phyloP scores from a whole-genome alignment of 2,797 vertebrate species.

The Todus mexicanus region DNA sequence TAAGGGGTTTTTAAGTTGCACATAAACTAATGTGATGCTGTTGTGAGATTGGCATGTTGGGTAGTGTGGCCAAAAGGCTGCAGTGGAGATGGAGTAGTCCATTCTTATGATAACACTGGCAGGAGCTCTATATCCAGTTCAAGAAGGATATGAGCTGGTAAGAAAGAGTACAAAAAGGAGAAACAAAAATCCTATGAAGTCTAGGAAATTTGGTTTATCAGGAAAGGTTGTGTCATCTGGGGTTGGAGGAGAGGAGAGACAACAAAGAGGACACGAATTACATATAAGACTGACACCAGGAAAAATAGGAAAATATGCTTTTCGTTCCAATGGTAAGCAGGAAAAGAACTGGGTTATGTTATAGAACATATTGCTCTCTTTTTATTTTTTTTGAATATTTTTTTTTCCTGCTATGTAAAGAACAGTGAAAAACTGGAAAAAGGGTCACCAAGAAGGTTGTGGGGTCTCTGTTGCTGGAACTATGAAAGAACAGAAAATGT shows the following conservation, averaged over 20 bases:
- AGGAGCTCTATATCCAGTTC: background rate
- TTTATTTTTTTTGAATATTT: background rate
- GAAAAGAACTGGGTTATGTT: background rate
- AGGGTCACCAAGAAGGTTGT: rapidly evolving
- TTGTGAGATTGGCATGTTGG: background rate
- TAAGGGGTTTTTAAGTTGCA: background rate
- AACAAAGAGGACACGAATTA: background rate
- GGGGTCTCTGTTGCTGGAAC: background rate
- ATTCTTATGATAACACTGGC: background rate
- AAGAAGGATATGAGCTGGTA: background rate
- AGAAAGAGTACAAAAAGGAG: background rate
- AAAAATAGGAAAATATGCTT: background rate
- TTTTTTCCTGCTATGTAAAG: background rate
- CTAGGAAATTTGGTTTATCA: background rate
- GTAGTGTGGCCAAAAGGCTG: background rate
- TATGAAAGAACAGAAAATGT: background rate
- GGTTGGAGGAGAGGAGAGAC: background rate
- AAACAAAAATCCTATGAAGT: background rate
- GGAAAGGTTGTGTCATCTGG: background rate
- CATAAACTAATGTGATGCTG: background rate
- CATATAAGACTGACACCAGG: background rate
- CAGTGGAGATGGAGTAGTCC: background rate
- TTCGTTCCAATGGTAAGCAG: background rate
- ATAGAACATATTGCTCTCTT: background rate
- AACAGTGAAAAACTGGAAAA: background rate